A percentile compares a stretch with the other conserved stretches of the same genome.
Conservation (phyloP, 2,888 invertebrate genomes). For the Tachina lurida region DNA sequence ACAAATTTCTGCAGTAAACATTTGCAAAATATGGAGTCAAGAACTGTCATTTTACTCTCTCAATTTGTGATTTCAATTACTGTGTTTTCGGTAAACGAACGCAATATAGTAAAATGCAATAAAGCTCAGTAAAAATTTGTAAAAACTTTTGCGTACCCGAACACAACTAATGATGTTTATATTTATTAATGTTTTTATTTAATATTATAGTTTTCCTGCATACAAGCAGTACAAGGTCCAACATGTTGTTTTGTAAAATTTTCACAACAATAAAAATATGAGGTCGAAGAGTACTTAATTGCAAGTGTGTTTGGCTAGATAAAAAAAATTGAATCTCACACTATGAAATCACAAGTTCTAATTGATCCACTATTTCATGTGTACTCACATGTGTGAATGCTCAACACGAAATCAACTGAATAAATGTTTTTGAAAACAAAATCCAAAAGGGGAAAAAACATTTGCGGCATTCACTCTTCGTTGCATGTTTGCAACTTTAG, state of each 20-base stretch:
- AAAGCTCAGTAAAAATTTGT: too few species aligned
- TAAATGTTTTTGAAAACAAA: not conserved
- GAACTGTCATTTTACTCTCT: too few species aligned
- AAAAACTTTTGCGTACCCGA: too few species aligned
- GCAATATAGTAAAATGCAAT: too few species aligned
- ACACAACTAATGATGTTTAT: too few species aligned
- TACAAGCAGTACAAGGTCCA: slow-evolving; percentile 39
- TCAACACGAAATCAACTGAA: slow-evolving; percentile 8
- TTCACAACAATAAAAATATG: slow-evolving; percentile 17
- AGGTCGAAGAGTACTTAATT: slow-evolving; percentile 48
- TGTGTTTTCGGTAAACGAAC: too few species aligned
- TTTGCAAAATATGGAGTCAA: too few species aligned
- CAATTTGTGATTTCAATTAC: too few species aligned
- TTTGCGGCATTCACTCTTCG: not conserved
- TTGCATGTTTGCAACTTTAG: too few species aligned
- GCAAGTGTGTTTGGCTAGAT: not conserved
- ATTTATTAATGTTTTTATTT: not conserved
- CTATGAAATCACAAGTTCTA: slow-evolving; percentile 26
- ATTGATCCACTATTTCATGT: slow-evolving; percentile 25
- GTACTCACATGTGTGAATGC: not conserved
- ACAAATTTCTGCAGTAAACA: too few species aligned
- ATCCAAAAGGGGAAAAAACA: slow-evolving; percentile 21
- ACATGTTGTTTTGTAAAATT: not conserved
- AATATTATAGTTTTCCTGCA: not conserved
- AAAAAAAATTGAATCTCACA: slow-evolving; percentile 23